Percentiles rank a stretch among this genome's conserved stretches.
These are phyloP conservation scores for Cephus rjabovi DNA, from an alignment of 2,888 invertebrate genomes.

Conservation along the genomic window DNA sequence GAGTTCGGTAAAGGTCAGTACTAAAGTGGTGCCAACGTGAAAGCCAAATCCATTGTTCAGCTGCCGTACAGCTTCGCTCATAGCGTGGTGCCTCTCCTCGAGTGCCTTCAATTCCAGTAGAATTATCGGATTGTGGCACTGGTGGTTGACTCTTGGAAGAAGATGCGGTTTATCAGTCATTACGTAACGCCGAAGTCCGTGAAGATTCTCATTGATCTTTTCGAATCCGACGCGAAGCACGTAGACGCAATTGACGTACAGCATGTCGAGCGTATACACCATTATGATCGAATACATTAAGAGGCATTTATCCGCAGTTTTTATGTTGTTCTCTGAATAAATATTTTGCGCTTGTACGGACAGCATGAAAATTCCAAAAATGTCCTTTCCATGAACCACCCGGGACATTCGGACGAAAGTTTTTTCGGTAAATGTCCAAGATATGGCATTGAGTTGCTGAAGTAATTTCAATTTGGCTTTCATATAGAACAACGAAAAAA, in stretches of 20 bases:
- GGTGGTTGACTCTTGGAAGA: neutral
- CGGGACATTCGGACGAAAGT: slow-evolving; percentile 31
- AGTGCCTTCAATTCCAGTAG: slow-evolving; percentile 42
- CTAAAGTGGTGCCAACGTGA: slow-evolving; percentile 41
- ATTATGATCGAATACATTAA: slow-evolving; percentile 32
- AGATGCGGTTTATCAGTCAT: neutral
- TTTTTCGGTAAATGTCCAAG: slow-evolving; percentile 31
- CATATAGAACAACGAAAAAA: slow-evolving; percentile 27
- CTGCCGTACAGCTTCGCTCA: slow-evolving; percentile 39
- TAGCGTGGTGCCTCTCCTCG: slow-evolving; percentile 45
- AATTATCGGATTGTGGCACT: slow-evolving; percentile 23
- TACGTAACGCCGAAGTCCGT: slow-evolving; percentile 32
- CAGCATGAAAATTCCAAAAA: slow-evolving; percentile 35
- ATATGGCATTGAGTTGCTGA: slow-evolving; percentile 26
- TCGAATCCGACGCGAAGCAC: slow-evolving; percentile 44
- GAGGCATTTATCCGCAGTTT: slow-evolving; percentile 18
- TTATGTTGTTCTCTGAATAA: neutral
- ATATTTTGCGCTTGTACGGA: slow-evolving; percentile 26
- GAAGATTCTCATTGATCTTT: slow-evolving; percentile 40
- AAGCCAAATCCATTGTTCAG: slow-evolving; percentile 43
- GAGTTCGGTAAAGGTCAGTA: slow-evolving; percentile 44
- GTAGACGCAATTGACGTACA: slow-evolving; percentile 44
- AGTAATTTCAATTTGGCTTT: slow-evolving; percentile 32
- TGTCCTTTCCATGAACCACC: slow-evolving; percentile 41
- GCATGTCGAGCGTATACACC: slow-evolving; percentile 34